Percentiles rank a stretch among this genome's conserved stretches.
Conservation (phyloP, 2,113 vertebrate species). For the Taurulus bubalis region DNA sequence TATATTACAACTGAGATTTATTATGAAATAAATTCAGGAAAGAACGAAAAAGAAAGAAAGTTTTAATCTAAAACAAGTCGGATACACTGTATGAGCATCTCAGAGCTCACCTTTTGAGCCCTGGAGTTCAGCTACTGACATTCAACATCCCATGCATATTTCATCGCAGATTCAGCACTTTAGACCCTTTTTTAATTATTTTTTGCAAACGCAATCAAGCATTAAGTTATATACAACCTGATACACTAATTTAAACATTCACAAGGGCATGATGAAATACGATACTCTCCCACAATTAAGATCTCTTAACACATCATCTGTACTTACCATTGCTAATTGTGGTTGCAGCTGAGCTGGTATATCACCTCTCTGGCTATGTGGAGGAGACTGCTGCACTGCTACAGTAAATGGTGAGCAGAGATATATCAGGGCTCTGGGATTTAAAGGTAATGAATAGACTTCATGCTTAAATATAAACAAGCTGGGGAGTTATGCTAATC, state of each 20-base stretch:
- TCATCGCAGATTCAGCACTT: slow-evolving; percentile 34
- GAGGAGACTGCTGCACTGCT: slow-evolving; percentile 6
- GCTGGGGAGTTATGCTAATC: slow-evolving; percentile 17
- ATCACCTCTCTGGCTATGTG: slow-evolving; percentile 34
- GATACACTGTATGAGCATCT: slow-evolving; percentile 3
- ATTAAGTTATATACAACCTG: slow-evolving; percentile 55
- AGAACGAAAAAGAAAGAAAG: slow-evolving; percentile 32
- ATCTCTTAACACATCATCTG: slow-evolving; percentile 47
- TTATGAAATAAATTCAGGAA: slow-evolving; percentile 19
- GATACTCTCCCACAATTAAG: slow-evolving; percentile 42
- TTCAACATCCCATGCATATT: slow-evolving; percentile 47
- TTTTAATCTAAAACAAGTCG: slow-evolving; percentile 6
- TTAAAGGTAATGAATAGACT: slow-evolving; percentile 35
- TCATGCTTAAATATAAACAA: slow-evolving; percentile 41
- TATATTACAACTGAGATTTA: slow-evolving; percentile 27
- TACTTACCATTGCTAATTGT: slow-evolving; percentile 35
- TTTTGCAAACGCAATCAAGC: slow-evolving; percentile 25
- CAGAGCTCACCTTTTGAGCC: slow-evolving; percentile 9
- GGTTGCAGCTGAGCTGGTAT: slow-evolving; percentile 31
- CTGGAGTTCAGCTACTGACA: slow-evolving; percentile 9
- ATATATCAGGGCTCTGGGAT: slow-evolving; percentile 26
- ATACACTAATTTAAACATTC: slow-evolving; percentile 40
- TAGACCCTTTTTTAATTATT: neutral
- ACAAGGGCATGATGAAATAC: slow-evolving; percentile 45
- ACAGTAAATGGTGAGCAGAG: slow-evolving; percentile 25